Base-by-base conservation (phyloP, 2,113 vertebrate genomes). In the Diglossa brunneiventris region DNA sequence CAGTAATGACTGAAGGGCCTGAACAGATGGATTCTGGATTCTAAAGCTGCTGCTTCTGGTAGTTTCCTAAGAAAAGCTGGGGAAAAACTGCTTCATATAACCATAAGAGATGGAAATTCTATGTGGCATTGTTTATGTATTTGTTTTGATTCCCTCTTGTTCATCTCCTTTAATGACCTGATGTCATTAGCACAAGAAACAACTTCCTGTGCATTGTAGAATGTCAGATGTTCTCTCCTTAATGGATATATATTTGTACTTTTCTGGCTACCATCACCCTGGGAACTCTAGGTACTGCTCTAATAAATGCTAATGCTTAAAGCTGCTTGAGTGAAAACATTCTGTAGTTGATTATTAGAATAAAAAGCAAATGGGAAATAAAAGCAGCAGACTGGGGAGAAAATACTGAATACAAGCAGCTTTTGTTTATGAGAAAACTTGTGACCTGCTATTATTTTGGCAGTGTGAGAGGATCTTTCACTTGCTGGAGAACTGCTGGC, bases 391-490 rank as follows among this genome's bases (percentile, higher is more conserved):
- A 62, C 1, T 39, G 72, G 31, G 28, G 68, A 83, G 35, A 92
- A 97, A 95, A 77, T 58, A 79, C 55, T 67, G 74, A 95, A 47
- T 72, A 83, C 79, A 95, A 80, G 44, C 93, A 87, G 86, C 68
- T 90, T 93, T 96, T 96, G 93, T 96, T 93, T 72, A 24, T 67
- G 53, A 77, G 88, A 80, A 75, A 92, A 61, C 88, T 81, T 96
- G 88, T 95, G 96, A 96, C 92, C 93, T 44, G 79, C 90, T 87
- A 28, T 87, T 77, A 82, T 94, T 94, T 86, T 86, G 87, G 73
- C 89, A 72, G 44, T 28, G 11, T 35, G 76, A 84, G 89, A 87
- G 80, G 89, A 84, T 87, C 87, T 94, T 89, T 95, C 73, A 64
- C 73, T 90, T 91, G 9, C 21, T 67, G 31, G 88, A 59, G 92